Evolutionary conservation across 2,113 vertebrate genomes (phyloP).

Genomic region (Pithys albifrons): DNA sequence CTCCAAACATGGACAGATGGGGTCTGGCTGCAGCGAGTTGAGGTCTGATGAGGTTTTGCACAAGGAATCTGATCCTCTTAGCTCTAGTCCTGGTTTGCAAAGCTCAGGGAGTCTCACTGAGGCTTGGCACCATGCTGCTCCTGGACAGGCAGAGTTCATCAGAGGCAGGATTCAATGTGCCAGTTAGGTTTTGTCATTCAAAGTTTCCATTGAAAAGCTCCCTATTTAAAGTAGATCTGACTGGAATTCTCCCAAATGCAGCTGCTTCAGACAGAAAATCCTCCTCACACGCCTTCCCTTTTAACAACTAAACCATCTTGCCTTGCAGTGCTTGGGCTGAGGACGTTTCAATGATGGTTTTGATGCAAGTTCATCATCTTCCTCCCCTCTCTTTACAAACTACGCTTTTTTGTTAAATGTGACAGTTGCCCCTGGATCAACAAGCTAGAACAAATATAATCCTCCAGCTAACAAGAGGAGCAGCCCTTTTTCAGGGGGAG

Average conservation of each 20-base stretch:
- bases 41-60: background rate
- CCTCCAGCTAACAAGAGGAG: background rate
- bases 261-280: background rate
- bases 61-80: background rate
- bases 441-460: slow-evolving; percentile 22
- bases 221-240: background rate
- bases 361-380: background rate
- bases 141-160: background rate
- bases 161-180: rapidly evolving
- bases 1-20: background rate
- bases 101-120: background rate
- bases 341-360: background rate
- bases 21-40: background rate
- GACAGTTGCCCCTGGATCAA: background rate
- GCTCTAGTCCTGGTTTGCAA: background rate
- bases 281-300: rapidly evolving
- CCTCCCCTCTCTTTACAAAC: background rate
- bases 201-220: background rate
- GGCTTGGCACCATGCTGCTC: background rate
- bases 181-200: background rate
- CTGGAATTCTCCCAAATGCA: background rate
- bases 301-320: background rate
- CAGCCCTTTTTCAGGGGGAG: background rate
- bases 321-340: background rate
- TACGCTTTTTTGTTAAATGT: background rate